phyloP scores from a whole-genome alignment of 2,888 invertebrate species.

The Biston stratarius region DNA sequence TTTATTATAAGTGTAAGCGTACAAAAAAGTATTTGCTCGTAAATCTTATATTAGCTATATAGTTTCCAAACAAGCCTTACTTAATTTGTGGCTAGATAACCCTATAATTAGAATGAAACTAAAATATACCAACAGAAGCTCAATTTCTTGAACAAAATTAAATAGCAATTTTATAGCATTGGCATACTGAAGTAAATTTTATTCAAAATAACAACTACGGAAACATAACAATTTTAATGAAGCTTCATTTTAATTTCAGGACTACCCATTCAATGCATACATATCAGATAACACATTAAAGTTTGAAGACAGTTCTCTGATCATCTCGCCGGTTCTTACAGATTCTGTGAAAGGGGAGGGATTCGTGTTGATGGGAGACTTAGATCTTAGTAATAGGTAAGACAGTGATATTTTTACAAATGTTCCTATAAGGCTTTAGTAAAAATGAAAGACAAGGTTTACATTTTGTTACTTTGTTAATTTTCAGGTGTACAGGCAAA shows the following conservation, averaged over 20 bases:
- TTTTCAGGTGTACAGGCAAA: slow-evolving; percentile 80
- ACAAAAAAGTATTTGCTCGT: too few relatives aligned
- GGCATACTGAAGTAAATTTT: too few relatives aligned
- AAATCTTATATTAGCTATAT: too few relatives aligned
- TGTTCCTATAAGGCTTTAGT: background rate
- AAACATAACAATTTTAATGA: background rate
- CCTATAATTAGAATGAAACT: too few relatives aligned
- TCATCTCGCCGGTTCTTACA: slow-evolving; percentile 86
- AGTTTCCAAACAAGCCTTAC: too few relatives aligned
- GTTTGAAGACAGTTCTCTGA: slow-evolving; percentile 83
- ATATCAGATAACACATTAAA: slow-evolving; percentile 85
- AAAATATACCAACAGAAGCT: too few relatives aligned
- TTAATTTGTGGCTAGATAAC: too few relatives aligned
- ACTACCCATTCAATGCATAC: slow-evolving; percentile 90
- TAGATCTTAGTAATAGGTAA: slow-evolving; percentile 71
- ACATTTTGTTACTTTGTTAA: too few relatives aligned
- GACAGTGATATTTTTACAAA: background rate
- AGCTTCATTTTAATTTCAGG: slow-evolving; percentile 59
- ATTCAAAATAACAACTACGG: background rate
- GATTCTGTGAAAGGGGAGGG: slow-evolving; percentile 79
- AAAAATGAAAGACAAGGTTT: too few relatives aligned
- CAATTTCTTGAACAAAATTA: too few relatives aligned
- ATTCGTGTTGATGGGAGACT: slow-evolving; percentile 70
- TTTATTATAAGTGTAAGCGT: too few relatives aligned
- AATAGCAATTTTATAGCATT: too few relatives aligned